Evolutionary conservation across 35 echinoderm and acorn worm genomes (phyloP).

Genomic region (Strongylocentrotus purpuratus): DNA sequence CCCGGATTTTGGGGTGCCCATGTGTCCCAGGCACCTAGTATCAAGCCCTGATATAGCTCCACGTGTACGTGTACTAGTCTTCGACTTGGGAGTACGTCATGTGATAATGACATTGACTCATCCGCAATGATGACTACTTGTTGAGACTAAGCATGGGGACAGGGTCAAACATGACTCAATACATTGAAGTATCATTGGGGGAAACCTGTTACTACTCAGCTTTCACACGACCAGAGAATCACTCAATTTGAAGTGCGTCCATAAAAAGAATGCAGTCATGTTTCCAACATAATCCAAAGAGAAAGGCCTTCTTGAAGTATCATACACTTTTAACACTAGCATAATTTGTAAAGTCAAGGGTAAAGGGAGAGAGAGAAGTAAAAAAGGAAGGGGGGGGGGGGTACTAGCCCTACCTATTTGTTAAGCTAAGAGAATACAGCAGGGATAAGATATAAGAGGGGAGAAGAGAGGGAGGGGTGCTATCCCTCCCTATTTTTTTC

Average conservation of each 20-base stretch:
- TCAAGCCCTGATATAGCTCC: too few species aligned
- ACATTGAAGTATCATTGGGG: background rate
- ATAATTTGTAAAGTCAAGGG: background rate
- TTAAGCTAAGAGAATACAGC: too few species aligned
- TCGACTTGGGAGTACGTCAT: background rate
- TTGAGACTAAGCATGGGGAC: background rate
- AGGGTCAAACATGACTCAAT: background rate
- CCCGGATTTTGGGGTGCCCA: too few species aligned
- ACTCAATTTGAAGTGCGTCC: background rate
- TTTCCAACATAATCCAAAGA: background rate
- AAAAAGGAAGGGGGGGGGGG: too few species aligned
- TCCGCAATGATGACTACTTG: background rate
- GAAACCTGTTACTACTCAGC: background rate
- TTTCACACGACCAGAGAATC: background rate
- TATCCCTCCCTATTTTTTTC: too few species aligned
- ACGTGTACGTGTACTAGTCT: background rate
- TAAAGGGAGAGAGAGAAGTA: too few species aligned
- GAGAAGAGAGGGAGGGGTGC: too few species aligned
- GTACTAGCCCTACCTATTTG: too few species aligned
- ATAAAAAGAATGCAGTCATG: slow-evolving; percentile 11
- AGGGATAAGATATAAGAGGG: too few species aligned
- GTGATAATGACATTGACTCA: background rate
- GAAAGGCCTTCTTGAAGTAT: too few species aligned
- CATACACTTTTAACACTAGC: background rate
- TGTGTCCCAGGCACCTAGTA: too few species aligned